Evolutionary conservation across 2,113 vertebrate species (phyloP).

Genomic region (Vicugna pacos): DNA sequence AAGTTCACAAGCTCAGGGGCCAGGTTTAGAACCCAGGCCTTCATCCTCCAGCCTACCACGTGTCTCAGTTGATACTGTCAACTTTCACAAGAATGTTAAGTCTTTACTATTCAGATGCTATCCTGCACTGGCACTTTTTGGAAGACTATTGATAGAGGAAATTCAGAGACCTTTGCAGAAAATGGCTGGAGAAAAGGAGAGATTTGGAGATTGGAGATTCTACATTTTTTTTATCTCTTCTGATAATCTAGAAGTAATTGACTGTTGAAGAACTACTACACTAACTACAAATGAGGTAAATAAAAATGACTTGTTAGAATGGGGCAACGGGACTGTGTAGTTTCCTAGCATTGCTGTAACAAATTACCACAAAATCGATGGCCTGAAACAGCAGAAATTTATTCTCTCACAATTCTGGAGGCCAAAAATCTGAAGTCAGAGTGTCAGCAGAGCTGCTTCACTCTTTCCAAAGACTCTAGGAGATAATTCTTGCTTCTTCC

Average conservation of each 20-base stretch:
- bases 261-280: not conserved
- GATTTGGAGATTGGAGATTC: not conserved
- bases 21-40: conserved; percentile 37
- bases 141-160: not conserved
- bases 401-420: not conserved
- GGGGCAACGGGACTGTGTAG: not conserved
- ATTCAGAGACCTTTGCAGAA: conserved; percentile 57
- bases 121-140: not conserved
- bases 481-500: not conserved
- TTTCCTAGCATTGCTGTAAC: not conserved
- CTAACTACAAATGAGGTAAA: not conserved
- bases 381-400: conserved; percentile 26
- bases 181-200: conserved; percentile 20
- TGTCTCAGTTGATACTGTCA: not conserved
- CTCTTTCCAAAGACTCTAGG: not conserved
- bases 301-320: conserved; percentile 55
- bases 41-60: not conserved
- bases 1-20: conserved; percentile 6
- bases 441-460: not conserved
- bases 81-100: not conserved
- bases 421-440: conserved; percentile 32
- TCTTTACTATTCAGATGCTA: not conserved
- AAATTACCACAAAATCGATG: not conserved
- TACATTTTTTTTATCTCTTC: conserved; percentile 45
- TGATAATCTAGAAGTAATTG: conserved; percentile 20